These are phyloP conservation scores for Oreochromis tanganicae DNA, from an alignment of 2,113 vertebrate species.

Conservation along the genomic window DNA sequence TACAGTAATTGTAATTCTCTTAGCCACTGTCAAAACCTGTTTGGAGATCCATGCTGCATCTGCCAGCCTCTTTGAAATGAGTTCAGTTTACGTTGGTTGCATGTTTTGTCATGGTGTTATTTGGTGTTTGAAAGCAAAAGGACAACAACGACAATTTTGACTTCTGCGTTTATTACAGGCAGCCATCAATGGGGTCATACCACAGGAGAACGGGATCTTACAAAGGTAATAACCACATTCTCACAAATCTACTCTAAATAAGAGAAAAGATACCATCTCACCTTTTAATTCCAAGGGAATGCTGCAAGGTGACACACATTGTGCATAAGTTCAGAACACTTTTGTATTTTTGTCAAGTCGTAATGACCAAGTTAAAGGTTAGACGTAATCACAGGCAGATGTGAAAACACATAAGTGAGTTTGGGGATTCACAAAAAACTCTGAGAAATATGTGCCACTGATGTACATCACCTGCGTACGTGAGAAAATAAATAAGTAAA, in stretches of 20 bases:
- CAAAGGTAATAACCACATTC: constrained; percentile 80
- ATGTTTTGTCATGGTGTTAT: background rate
- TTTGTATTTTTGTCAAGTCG: background rate
- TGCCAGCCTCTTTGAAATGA: background rate
- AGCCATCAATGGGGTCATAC: constrained; percentile 98
- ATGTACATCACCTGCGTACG: fast-evolving
- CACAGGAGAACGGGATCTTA: constrained; percentile 97
- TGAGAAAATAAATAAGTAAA: background rate
- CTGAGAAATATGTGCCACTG: background rate
- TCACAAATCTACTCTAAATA: background rate
- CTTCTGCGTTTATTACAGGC: constrained; percentile 77
- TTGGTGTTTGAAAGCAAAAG: background rate
- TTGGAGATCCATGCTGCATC: background rate
- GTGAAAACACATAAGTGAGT: background rate
- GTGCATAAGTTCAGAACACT: background rate
- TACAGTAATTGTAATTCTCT: background rate
- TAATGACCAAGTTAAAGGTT: background rate
- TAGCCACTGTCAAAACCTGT: background rate
- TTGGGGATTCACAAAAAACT: background rate
- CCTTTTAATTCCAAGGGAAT: background rate
- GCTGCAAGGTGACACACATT: background rate
- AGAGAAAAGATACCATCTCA: background rate
- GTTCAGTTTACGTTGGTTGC: background rate
- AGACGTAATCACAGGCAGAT: background rate
- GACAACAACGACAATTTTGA: background rate